Percentiles rank a stretch among this genome's conserved stretches.
These are phyloP conservation scores for Acipenser oxyrinchus DNA, from an alignment of 2,797 vertebrate species.

Conservation along the genomic window DNA sequence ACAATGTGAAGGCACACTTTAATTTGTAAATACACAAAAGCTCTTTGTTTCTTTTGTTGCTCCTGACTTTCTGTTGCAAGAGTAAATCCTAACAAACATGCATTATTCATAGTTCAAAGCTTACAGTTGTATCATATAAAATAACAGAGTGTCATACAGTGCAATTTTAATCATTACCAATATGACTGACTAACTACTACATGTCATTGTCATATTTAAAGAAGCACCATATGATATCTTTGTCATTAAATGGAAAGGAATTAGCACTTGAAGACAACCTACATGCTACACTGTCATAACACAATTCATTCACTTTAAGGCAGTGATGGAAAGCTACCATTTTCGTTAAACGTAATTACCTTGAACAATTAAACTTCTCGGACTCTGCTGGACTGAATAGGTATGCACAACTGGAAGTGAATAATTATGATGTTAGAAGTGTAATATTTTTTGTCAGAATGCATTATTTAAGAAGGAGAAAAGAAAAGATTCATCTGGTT, in stretches of 20 bases:
- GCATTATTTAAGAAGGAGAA: not conserved
- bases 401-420: not conserved
- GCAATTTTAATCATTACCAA: constrained; percentile 57
- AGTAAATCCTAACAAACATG: constrained; percentile 44
- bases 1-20: constrained; percentile 56
- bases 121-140: constrained; percentile 60
- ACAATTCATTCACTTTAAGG: constrained; percentile 42
- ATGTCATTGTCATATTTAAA: constrained; percentile 74
- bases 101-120: constrained; percentile 53
- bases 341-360: constrained; percentile 72
- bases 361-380: constrained; percentile 63
- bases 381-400: constrained; percentile 25
- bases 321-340: constrained; percentile 60
- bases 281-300: constrained; percentile 63
- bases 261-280: constrained; percentile 57
- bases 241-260: constrained; percentile 64
- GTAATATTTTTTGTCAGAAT: constrained; percentile 12
- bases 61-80: constrained; percentile 38
- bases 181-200: constrained; percentile 73
- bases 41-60: constrained; percentile 63
- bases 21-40: constrained; percentile 66
- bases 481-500: not conserved
- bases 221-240: constrained; percentile 77
- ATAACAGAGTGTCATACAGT: constrained; percentile 59
- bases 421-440: not conserved